Evolutionary conservation across 2,797 vertebrate species (phyloP).

Genomic region (Taenioides sp.): DNA sequence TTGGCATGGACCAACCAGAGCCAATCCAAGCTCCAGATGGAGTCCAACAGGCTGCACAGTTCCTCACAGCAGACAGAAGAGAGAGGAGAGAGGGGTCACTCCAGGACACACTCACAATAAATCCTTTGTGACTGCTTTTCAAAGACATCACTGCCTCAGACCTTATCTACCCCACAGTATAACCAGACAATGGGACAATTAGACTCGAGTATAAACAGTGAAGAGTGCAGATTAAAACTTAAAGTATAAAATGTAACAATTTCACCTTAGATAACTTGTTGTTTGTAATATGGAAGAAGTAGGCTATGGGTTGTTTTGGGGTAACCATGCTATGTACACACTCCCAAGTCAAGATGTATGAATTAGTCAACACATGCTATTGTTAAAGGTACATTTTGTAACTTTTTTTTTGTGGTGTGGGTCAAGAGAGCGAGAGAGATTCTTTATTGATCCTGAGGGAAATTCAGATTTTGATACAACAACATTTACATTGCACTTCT

Average conservation of each 20-base stretch:
- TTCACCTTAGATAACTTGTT: not conserved
- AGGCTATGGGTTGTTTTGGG: not conserved
- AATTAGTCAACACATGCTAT: not conserved
- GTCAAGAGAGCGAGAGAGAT: too few relatives aligned
- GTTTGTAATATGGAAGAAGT: not conserved
- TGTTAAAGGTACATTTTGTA: not conserved
- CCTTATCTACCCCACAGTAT: constrained; percentile 34
- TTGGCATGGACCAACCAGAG: constrained; percentile 57
- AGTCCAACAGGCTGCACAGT: constrained; percentile 65
- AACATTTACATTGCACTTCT: too few relatives aligned
- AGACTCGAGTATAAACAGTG: constrained; percentile 27
- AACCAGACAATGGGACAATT: constrained; percentile 38
- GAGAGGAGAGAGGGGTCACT: constrained; percentile 55
- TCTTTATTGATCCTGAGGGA: too few relatives aligned
- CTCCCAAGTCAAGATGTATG: not conserved
- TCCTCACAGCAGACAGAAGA: constrained; percentile 44
- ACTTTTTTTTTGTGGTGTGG: not conserved
- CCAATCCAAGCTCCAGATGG: constrained; percentile 70
- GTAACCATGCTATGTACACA: not conserved
- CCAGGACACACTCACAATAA: constrained; percentile 65
- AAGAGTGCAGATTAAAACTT: constrained; percentile 8
- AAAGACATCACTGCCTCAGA: constrained; percentile 39
- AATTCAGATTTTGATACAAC: too few relatives aligned
- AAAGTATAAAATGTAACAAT: not conserved
- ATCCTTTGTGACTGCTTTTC: constrained; percentile 63